phyloP scores from a whole-genome alignment of 1,140 invertebrate genomes.

The Formica selysi region DNA sequence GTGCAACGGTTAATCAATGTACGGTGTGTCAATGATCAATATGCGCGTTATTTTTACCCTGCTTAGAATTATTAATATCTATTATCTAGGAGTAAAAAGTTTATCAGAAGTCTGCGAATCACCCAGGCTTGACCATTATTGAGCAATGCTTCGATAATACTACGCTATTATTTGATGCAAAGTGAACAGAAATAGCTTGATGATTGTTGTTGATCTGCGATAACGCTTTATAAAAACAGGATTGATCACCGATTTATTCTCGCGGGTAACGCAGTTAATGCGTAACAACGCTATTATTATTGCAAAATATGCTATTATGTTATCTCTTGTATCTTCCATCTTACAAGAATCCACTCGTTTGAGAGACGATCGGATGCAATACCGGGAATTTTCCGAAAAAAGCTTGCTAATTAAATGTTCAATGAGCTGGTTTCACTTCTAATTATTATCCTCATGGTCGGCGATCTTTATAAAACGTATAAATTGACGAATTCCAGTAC shows the following conservation, averaged over 20 bases:
- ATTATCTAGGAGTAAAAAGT: neutral
- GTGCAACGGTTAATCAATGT: neutral
- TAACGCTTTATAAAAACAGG: conserved; percentile 1
- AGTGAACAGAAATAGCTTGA: conserved; percentile 1
- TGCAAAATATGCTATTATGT: neutral
- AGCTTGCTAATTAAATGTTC: conserved; percentile 10
- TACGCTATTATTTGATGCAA: neutral
- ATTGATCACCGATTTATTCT: conserved; percentile 4
- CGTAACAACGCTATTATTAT: conserved; percentile 8
- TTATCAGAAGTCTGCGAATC: neutral
- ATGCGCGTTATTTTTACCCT: conserved; percentile 1
- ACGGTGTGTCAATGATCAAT: no score
- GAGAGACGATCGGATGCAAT: neutral
- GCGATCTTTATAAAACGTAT: conserved; percentile 16
- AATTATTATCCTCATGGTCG: conserved; percentile 15
- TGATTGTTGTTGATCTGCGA: neutral
- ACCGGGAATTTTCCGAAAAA: neutral
- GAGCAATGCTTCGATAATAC: neutral
- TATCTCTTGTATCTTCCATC: neutral
- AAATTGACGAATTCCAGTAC: neutral
- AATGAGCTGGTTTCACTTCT: conserved; percentile 27
- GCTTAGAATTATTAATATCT: neutral
- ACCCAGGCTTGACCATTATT: neutral
- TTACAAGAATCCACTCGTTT: neutral
- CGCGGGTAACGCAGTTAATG: neutral